Evolutionary conservation across 1,140 invertebrate species (phyloP).

Genomic region (Trachymyrmex septentrionalis): DNA sequence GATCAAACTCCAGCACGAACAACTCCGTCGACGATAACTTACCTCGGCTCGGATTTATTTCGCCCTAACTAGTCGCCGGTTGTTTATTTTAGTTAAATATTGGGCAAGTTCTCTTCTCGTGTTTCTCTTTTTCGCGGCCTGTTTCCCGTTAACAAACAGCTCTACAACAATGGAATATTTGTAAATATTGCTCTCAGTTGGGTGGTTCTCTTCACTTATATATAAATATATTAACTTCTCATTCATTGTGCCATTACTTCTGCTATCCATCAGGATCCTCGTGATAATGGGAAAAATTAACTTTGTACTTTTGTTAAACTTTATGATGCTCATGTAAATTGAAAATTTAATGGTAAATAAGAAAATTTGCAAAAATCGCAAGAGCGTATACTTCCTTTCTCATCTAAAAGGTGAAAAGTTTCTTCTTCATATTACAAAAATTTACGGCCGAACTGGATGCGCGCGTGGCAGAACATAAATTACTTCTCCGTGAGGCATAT

Average conservation of each 20-base stretch:
- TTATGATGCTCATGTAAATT: neutral
- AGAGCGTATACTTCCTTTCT: neutral
- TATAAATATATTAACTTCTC: slow-evolving; percentile 22
- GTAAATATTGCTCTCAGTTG: slow-evolving; percentile 35
- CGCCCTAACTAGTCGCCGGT: slow-evolving; percentile 35
- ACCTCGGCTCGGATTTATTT: slow-evolving; percentile 56
- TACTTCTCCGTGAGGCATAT: slow-evolving; percentile 17
- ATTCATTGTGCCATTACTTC: neutral
- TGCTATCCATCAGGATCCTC: neutral
- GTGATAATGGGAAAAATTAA: slow-evolving; percentile 46
- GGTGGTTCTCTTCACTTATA: neutral
- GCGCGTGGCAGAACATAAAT: slow-evolving; percentile 25
- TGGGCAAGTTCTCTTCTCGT: neutral
- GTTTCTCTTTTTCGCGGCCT: slow-evolving; percentile 24
- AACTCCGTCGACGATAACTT: slow-evolving; percentile 51
- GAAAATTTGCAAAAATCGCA: slow-evolving; percentile 23
- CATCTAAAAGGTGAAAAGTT: slow-evolving; percentile 1
- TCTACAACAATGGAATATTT: slow-evolving; percentile 22
- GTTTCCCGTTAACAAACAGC: neutral
- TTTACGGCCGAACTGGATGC: slow-evolving; percentile 22
- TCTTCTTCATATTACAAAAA: slow-evolving; percentile 1
- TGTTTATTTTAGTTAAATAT: slow-evolving; percentile 57
- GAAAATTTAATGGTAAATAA: neutral
- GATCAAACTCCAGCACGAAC: slow-evolving; percentile 57
- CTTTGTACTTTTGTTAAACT: neutral